A percentile compares a stretch with the other conserved stretches of the same genome.
Evolutionary conservation across 92 coral and sea anemone genomes (phyloP).

Genomic region (Epizoanthus rinbou): DNA sequence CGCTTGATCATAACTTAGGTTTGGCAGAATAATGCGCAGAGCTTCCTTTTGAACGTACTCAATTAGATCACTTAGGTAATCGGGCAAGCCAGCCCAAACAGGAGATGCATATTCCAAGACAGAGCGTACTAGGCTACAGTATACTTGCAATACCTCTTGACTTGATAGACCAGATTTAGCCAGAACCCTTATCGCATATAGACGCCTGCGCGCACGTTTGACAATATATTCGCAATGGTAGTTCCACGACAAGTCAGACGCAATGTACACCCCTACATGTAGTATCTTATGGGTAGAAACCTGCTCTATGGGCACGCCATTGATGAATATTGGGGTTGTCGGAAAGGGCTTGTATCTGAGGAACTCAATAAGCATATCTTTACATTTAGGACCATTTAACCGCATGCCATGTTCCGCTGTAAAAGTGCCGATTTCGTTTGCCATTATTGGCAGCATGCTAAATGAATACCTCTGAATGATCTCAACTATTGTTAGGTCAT

Average conservation of each 20-base stretch:
- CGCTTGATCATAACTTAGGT: constrained; percentile 12
- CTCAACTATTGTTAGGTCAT: constrained; percentile 25
- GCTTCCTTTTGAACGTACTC: constrained; percentile 31
- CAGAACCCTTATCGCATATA: constrained; percentile 32
- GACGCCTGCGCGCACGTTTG: constrained; percentile 31
- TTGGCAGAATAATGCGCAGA: constrained; percentile 32
- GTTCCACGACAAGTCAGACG: constrained; percentile 25
- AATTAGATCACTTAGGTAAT: constrained; percentile 12
- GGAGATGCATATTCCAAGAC: constrained; percentile 33
- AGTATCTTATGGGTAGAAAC: constrained; percentile 29
- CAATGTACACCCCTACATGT: constrained; percentile 9
- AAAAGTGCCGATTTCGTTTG: constrained; percentile 4
- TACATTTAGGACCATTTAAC: constrained; percentile 23
- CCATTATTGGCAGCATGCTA: constrained; percentile 8
- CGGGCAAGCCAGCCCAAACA: constrained; percentile 27
- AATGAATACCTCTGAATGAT: constrained; percentile 16
- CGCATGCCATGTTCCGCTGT: constrained; percentile 26
- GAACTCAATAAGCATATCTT: neutral
- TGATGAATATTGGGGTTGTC: neutral
- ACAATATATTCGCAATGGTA: constrained; percentile 34
- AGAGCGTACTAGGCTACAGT: constrained; percentile 26
- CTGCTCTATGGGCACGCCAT: neutral
- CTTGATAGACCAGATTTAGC: neutral
- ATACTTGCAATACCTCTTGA: constrained; percentile 26
- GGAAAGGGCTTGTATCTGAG: constrained; percentile 7